These are phyloP conservation scores for Furcifer pardalis DNA, from an alignment of 2,797 vertebrate genomes.

Conservation along the genomic window DNA sequence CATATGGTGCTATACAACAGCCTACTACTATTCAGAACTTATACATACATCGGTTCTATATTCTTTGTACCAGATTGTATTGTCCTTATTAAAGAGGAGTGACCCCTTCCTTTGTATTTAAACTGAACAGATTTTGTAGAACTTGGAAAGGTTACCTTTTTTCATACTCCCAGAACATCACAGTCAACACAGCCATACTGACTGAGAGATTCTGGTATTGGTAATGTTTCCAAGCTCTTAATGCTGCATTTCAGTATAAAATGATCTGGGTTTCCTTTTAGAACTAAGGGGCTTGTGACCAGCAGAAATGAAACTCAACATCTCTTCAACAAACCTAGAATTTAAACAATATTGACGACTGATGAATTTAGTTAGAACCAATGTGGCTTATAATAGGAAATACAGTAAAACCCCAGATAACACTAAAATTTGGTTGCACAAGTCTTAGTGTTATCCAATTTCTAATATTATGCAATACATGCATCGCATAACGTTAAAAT, in stretches of 20 bases:
- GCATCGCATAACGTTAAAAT: too few species aligned
- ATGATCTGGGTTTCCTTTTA: neutral
- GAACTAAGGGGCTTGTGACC: neutral
- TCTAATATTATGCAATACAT: too few species aligned
- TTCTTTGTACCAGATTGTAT: neutral
- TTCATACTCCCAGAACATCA: too few species aligned
- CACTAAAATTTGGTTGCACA: too few species aligned
- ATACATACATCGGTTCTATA: neutral
- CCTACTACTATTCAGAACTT: neutral
- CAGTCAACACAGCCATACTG: too few species aligned
- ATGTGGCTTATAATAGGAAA: neutral
- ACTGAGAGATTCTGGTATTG: too few species aligned
- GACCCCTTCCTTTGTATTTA: neutral
- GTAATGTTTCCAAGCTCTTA: too few species aligned
- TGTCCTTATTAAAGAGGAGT: neutral
- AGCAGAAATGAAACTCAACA: neutral
- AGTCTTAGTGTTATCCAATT: too few species aligned
- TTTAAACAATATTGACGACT: neutral
- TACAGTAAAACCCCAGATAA: too few species aligned
- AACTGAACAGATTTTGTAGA: neutral
- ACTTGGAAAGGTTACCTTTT: too few species aligned
- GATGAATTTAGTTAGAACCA: neutral
- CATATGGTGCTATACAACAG: neutral
- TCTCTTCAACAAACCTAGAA: neutral
- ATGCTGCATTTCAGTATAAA: neutral